phyloP scores from a whole-genome alignment of 1,140 invertebrate species.

The Psilanteris sp. region DNA sequence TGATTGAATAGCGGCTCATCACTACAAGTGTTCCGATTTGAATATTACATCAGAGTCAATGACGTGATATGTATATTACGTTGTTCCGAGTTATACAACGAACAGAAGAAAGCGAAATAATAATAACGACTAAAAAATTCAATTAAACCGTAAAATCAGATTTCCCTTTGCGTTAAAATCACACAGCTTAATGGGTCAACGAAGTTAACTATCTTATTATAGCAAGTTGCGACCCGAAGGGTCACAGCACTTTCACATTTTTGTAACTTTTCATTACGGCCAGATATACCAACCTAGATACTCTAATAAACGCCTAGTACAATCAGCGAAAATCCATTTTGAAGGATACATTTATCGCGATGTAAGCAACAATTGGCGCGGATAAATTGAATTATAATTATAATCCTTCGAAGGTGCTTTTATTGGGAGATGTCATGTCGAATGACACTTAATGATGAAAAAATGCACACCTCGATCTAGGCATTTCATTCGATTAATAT shows the following conservation, averaged over 20 bases:
- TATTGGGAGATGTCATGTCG: conserved; percentile 7
- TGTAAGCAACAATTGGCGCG: background rate
- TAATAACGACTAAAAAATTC: conserved; percentile 6
- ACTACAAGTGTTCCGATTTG: conserved; percentile 25
- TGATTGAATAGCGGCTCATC: background rate
- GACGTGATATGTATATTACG: conserved; percentile 24
- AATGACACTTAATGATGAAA: conserved; percentile 15
- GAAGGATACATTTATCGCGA: conserved; percentile 19
- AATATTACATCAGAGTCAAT: conserved; percentile 18
- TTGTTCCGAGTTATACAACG: conserved; percentile 12
- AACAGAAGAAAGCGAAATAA: conserved; percentile 10
- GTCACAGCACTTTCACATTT: conserved; percentile 53
- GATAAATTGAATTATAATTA: conserved; percentile 12
- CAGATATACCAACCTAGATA: conserved; percentile 13
- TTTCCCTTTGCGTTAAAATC: conserved; percentile 21
- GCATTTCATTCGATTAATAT: conserved; percentile 36
- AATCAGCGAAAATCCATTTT: background rate
- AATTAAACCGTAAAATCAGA: conserved; percentile 23
- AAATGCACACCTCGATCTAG: background rate
- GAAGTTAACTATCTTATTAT: conserved; percentile 41
- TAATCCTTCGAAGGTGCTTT: conserved; percentile 1
- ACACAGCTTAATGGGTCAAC: conserved; percentile 18
- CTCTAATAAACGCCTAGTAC: background rate
- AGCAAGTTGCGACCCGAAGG: conserved; percentile 23
- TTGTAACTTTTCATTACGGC: conserved; percentile 40